phyloP scores from a whole-genome alignment of 2,797 vertebrate genomes.

The Gila robusta region DNA sequence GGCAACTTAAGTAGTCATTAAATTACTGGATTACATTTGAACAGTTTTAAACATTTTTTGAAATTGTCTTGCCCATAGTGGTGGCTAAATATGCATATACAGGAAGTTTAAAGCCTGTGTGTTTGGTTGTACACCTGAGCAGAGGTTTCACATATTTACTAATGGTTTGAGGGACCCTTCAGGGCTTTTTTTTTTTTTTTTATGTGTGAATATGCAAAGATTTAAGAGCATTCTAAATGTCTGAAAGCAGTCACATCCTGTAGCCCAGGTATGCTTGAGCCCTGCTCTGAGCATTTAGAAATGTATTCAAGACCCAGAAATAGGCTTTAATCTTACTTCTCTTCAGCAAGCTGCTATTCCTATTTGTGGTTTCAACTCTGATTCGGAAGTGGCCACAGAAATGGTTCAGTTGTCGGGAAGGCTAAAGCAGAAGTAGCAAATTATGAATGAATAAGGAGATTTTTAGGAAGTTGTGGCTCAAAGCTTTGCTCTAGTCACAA shows the following conservation, averaged over 20 bases:
- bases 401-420: conserved; percentile 36
- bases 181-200: conserved; percentile 17
- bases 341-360: conserved; percentile 22
- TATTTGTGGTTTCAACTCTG: conserved; percentile 31
- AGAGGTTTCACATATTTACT: conserved; percentile 17
- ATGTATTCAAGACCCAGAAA: conserved; percentile 12
- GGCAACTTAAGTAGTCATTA: conserved; percentile 2
- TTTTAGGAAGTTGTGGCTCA: conserved; percentile 43
- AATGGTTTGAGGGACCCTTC: conserved; percentile 17
- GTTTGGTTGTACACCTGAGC: conserved; percentile 23
- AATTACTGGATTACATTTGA: conserved; percentile 16
- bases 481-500: background rate
- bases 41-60: background rate
- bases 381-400: conserved; percentile 48
- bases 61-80: background rate
- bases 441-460: conserved; percentile 56
- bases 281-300: conserved; percentile 2
- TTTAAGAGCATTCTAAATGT: conserved; percentile 57
- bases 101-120: background rate
- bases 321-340: conserved; percentile 37
- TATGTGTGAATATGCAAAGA: conserved; percentile 41
- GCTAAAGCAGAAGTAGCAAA: conserved; percentile 55
- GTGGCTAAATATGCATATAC: conserved; percentile 5
- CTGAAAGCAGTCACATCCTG: conserved; percentile 28
- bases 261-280: conserved; percentile 52